Evolutionary conservation across 2,888 invertebrate genomes (phyloP).

Genomic region (Diploptera punctata): DNA sequence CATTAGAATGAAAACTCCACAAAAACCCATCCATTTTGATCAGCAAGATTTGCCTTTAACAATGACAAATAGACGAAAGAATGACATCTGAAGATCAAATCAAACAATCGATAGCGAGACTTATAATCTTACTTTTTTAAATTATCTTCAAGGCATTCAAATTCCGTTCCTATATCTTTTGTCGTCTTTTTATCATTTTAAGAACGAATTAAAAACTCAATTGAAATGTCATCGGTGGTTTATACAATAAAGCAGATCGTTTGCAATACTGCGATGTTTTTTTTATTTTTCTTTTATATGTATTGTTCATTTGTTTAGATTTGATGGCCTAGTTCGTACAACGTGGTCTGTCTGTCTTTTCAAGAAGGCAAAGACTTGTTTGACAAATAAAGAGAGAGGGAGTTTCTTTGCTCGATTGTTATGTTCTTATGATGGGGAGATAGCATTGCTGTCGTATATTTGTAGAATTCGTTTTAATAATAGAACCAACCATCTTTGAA

Average conservation of each 20-base stretch:
- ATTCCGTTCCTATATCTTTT: background rate
- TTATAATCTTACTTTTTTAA: constrained; percentile 2
- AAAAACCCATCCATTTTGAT: too few relatives aligned
- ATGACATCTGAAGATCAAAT: background rate
- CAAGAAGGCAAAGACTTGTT: background rate
- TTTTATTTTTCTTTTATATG: background rate
- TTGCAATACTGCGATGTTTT: background rate
- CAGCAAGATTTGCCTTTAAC: background rate
- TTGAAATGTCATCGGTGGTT: background rate
- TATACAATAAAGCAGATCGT: background rate
- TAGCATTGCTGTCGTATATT: too few relatives aligned
- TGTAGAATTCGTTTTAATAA: too few relatives aligned
- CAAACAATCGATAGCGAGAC: background rate
- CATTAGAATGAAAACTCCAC: too few relatives aligned
- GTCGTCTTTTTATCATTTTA: background rate
- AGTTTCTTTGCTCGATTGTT: background rate
- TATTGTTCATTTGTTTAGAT: background rate
- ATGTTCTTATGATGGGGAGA: background rate
- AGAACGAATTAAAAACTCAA: background rate
- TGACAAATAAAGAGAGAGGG: background rate
- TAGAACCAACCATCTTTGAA: too few relatives aligned
- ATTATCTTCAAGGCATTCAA: too few relatives aligned
- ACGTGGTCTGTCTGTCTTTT: background rate
- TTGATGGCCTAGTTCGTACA: background rate
- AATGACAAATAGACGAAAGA: background rate